phyloP scores from a whole-genome alignment of 2,888 invertebrate species.

The Adineta ricciae region DNA sequence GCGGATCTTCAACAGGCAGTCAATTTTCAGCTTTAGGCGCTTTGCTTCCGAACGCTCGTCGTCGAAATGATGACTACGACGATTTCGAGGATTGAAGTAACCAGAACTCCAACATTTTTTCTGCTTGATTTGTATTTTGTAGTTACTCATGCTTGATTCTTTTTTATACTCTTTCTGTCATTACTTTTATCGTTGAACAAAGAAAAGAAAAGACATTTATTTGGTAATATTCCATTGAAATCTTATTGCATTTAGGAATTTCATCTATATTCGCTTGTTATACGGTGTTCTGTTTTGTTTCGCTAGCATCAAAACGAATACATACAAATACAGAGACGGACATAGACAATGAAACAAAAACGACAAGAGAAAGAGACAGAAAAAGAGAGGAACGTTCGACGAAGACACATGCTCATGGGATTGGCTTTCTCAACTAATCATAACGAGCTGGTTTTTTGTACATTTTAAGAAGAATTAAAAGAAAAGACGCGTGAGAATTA shows the following conservation, averaged over 20 bases:
- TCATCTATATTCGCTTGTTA: background rate
- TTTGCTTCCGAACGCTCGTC: background rate
- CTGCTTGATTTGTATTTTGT: background rate
- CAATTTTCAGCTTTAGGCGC: background rate
- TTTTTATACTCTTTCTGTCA: background rate
- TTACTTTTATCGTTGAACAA: background rate
- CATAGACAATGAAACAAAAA: background rate
- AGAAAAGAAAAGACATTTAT: background rate
- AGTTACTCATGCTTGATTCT: background rate
- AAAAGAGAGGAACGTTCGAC: background rate
- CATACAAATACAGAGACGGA: background rate
- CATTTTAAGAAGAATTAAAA: background rate
- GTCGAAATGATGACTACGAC: background rate
- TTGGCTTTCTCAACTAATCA: background rate
- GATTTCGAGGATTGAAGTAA: background rate
- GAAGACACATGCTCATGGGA: background rate
- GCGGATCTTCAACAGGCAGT: background rate
- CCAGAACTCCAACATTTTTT: too few species aligned
- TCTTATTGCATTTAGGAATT: background rate
- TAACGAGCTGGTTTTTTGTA: background rate
- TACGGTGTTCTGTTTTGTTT: background rate
- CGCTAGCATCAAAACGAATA: conserved; percentile 8
- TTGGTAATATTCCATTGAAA: background rate
- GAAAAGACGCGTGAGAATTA: background rate
- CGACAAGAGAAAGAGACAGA: background rate